These are phyloP conservation scores for Oxygymnocypris stewartii DNA, from an alignment of 2,113 vertebrate species.

Conservation along the genomic window DNA sequence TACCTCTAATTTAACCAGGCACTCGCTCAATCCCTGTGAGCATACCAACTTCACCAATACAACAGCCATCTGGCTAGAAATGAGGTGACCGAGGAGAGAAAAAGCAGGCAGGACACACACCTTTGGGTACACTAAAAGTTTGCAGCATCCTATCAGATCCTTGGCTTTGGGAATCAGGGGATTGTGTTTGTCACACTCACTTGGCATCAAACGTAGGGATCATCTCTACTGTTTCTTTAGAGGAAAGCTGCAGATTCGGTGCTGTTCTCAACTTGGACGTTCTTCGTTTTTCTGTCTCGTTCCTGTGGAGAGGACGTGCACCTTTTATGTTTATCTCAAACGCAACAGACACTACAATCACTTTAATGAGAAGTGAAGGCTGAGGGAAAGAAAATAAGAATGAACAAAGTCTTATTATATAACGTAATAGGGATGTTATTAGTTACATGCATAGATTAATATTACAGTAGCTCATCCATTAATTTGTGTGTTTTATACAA, in stretches of 20 bases:
- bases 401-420: constrained; percentile 53
- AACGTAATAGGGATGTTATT: constrained; percentile 58
- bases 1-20: constrained; percentile 28
- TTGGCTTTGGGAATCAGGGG: neutral
- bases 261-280: neutral
- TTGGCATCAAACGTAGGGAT: neutral
- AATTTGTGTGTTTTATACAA: constrained; percentile 57
- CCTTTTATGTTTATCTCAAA: constrained; percentile 34
- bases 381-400: constrained; percentile 14
- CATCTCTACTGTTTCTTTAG: neutral
- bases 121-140: neutral
- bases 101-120: neutral
- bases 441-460: constrained; percentile 58
- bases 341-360: constrained; percentile 42
- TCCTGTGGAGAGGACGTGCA: constrained; percentile 4
- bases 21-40: neutral
- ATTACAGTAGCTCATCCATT: constrained; percentile 57
- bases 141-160: neutral
- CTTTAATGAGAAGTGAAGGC: constrained; percentile 45
- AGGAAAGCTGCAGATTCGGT: neutral
- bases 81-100: neutral
- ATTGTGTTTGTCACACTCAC: neutral
- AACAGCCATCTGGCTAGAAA: neutral
- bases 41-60: neutral
- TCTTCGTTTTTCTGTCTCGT: neutral